Percentiles rank a stretch among this genome's conserved stretches.
Conservation (phyloP, 1,140 invertebrate genomes). For the Lepidotrigona ventralis region DNA sequence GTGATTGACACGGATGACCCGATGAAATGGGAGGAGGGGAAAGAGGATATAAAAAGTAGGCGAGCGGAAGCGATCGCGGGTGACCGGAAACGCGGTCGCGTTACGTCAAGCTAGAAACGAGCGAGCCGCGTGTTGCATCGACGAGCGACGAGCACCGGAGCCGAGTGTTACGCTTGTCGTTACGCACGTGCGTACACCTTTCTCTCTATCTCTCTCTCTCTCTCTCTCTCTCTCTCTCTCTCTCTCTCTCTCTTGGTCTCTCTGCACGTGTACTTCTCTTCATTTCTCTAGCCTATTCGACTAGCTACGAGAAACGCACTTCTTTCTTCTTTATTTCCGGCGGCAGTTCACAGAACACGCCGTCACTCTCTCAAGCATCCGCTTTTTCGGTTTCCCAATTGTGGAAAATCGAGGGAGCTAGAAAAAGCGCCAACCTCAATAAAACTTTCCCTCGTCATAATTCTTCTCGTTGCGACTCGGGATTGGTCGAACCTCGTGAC, state of each 20-base stretch:
- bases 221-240: neutral
- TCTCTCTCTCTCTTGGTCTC: too few relatives aligned
- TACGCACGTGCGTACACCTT: conserved; percentile 39
- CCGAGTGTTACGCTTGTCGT: neutral
- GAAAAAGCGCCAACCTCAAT: too few relatives aligned
- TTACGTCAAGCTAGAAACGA: conserved; percentile 56
- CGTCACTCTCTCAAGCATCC: too few relatives aligned
- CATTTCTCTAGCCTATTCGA: too few relatives aligned
- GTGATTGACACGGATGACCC: neutral
- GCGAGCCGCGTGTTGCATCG: conserved; percentile 9
- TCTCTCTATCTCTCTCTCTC: neutral
- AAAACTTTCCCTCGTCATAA: too few relatives aligned
- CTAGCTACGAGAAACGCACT: too few relatives aligned
- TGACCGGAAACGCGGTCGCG: conserved; percentile 62
- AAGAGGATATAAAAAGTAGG: conserved; percentile 5
- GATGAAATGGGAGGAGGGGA: conserved; percentile 8
- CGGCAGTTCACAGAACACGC: too few relatives aligned
- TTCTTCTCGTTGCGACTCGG: too few relatives aligned
- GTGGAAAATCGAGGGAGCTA: too few relatives aligned
- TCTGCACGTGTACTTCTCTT: neutral
- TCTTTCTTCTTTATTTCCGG: too few relatives aligned
- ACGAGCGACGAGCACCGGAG: neutral
- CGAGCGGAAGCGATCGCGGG: conserved; percentile 53
- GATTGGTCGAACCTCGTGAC: too few relatives aligned
- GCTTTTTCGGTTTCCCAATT: too few relatives aligned